Base-by-base conservation (phyloP, 1,140 invertebrate genomes). In the Temnothorax longispinosus region DNA sequence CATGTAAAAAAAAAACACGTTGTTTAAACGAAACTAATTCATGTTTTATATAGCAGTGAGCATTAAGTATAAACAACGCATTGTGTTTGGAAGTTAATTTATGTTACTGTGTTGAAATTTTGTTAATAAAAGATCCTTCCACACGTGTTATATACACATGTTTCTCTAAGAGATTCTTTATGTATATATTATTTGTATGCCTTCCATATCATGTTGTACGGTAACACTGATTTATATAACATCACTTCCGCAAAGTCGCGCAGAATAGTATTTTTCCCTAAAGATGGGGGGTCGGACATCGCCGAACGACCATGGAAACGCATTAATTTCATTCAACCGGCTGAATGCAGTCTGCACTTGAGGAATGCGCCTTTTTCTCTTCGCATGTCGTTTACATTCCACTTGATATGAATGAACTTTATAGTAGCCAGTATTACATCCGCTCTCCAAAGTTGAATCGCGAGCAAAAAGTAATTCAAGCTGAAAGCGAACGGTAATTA, bases 291-390 rank as follows among this genome's bases (percentile, higher is more conserved):
- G 35, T 60, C 32, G 60, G 47, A 85, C 54, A 44, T 85, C 60
- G 21, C 21, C 18, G 56, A 27, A 18, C n/a, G 38, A 41, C 27
- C 21, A 21, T 38, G 41, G 44, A 62, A 32, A 85, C 60, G 67
- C 60, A 81, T 86, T 88, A 80, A 89, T 88, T 88, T 89, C 58
- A 69, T 65, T 86, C 76, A 86, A 71, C n/a, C 64, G 41, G 44
- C 8, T 80, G 85, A 86, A 86, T 81, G 64, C 76, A 58, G 52
- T 72, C 50, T 58, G 60, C 52, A 52, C 85, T 86, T 81, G 76
- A 75, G 60, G 76, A 86, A 86, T 85, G 76, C 60, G n/a, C 41
- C 56, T 86, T 81, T 78, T 86, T 86, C 58, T 47, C 52, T 65
- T 65, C 35, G 47, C 74, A 47, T 67, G 74, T 85, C 82, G 82